phyloP scores from a whole-genome alignment of 2,797 vertebrate species.

The Stomatorhinus walkeri region DNA sequence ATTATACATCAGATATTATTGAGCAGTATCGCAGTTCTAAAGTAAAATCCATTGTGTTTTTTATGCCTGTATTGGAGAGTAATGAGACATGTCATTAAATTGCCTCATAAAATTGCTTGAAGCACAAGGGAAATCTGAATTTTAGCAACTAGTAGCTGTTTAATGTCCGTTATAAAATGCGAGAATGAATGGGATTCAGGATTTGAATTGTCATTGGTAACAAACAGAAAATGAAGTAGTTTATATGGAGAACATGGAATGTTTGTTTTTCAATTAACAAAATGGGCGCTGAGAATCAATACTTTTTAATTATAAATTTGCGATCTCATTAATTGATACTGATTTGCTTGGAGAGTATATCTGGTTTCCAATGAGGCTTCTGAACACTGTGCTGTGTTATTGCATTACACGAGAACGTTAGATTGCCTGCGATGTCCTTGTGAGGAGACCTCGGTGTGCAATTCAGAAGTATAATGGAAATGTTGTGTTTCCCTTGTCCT shows the following conservation, averaged over 20 bases:
- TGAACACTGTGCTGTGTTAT: not conserved
- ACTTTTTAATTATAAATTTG: conserved; percentile 14
- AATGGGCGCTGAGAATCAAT: not conserved
- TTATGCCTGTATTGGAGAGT: not conserved
- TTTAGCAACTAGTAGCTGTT: not conserved
- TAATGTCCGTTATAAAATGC: not conserved
- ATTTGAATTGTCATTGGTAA: not conserved
- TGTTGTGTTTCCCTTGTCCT: not conserved
- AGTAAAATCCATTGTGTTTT: not conserved
- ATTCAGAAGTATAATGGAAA: not conserved
- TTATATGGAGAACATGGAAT: not conserved
- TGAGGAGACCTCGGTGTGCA: not conserved
- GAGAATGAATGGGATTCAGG: not conserved
- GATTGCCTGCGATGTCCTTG: not conserved
- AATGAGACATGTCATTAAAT: not conserved
- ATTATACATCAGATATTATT: not conserved
- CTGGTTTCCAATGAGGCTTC: not conserved
- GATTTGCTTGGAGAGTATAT: conserved; percentile 2
- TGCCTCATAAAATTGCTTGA: not conserved
- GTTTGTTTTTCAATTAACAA: not conserved
- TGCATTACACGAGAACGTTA: not conserved
- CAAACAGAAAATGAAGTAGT: not conserved
- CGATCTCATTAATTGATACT: conserved; percentile 5
- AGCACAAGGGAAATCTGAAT: conserved; percentile 1
- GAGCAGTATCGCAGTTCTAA: not conserved